Conservation (phyloP, 2,797 vertebrate genomes). For the Coccyzus lansbergi region DNA sequence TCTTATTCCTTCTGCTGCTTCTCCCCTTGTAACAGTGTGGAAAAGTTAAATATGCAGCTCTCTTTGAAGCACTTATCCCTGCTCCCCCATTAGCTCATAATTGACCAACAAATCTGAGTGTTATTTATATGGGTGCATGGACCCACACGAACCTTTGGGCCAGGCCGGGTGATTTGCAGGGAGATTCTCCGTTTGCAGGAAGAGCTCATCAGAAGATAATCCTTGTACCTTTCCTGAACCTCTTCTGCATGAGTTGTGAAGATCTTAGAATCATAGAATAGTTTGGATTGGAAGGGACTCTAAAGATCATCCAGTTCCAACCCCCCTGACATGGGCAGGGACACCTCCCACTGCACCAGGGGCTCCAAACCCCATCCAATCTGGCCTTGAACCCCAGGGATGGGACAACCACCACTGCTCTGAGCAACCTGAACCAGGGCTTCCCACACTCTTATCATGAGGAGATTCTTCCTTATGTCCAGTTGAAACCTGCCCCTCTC, state of each 20-base stretch:
- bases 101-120: neutral
- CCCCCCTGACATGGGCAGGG: no score
- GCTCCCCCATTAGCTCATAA: neutral
- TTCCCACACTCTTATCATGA: no score
- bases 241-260: neutral
- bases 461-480: no score
- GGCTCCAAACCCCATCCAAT: no score
- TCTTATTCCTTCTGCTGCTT: neutral
- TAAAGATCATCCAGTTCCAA: no score
- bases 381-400: no score
- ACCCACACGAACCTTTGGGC: neutral
- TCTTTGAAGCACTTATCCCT: neutral
- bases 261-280: no score
- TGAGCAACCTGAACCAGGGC: no score
- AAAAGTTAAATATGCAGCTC: neutral
- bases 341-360: no score
- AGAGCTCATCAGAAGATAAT: neutral
- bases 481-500: no score
- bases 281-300: no score
- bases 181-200: fast-evolving
- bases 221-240: neutral
- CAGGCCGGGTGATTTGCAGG: neutral
- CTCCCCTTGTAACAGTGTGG: neutral
- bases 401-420: no score
- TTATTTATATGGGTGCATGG: neutral